A percentile compares a stretch with the other conserved stretches of the same genome.
Conservation (phyloP, 2,888 invertebrate genomes). For the Nomada goodeniana region DNA sequence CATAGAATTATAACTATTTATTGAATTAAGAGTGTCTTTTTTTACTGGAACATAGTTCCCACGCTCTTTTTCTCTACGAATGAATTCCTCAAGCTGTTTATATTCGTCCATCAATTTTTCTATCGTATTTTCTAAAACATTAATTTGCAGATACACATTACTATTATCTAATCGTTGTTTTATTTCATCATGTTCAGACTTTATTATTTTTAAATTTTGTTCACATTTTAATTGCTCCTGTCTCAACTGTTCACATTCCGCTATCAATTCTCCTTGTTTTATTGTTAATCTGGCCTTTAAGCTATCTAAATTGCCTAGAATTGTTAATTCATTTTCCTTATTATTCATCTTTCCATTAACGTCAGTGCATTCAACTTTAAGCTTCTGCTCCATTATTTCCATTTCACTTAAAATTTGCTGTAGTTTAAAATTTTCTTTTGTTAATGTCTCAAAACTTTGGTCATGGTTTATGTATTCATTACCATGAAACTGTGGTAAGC, state of each 20-base stretch:
- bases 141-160: conserved; percentile 90
- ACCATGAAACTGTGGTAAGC: conserved; percentile 72
- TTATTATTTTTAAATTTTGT: conserved; percentile 85
- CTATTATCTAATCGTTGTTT: conserved; percentile 88
- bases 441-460: conserved; percentile 88
- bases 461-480: conserved; percentile 85
- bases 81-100: conserved; percentile 88
- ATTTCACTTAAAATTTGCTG: conserved; percentile 83
- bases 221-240: conserved; percentile 85
- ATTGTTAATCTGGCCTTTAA: conserved; percentile 86
- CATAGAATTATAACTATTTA: conserved; percentile 86
- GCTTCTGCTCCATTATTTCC: conserved; percentile 84
- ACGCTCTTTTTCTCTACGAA: conserved; percentile 88
- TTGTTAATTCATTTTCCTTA: conserved; percentile 88
- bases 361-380: conserved; percentile 87
- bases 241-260: conserved; percentile 85
- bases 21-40: conserved; percentile 86
- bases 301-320: conserved; percentile 87
- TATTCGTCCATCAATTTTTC: conserved; percentile 89
- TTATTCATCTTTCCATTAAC: conserved; percentile 89
- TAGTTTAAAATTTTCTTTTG: conserved; percentile 86
- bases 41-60: conserved; percentile 89
- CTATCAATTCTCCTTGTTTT: conserved; percentile 86
- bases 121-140: conserved; percentile 89
- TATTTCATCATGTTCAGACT: conserved; percentile 85